A percentile compares a stretch with the other conserved stretches of the same genome.
These are phyloP conservation scores for Ceratotherium simum DNA, from an alignment of 2,113 vertebrate species.

Conservation along the genomic window DNA sequence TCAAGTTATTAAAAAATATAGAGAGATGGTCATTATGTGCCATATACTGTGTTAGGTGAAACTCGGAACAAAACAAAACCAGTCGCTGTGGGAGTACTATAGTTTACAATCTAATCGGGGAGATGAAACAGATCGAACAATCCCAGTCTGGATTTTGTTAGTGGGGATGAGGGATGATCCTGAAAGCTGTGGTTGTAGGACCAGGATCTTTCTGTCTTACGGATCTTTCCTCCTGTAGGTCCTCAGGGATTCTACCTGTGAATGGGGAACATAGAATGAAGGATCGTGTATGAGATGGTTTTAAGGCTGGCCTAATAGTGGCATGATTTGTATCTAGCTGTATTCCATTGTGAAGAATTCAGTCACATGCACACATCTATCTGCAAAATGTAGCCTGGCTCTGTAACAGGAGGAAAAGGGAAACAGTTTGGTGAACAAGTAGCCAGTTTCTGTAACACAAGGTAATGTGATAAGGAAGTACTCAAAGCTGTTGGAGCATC, in stretches of 20 bases:
- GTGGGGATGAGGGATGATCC: neutral
- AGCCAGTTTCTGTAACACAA: neutral
- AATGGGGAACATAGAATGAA: neutral
- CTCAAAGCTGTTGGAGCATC: neutral
- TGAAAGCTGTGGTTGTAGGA: neutral
- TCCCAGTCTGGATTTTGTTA: neutral
- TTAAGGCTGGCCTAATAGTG: neutral
- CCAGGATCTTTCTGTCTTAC: neutral
- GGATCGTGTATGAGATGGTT: neutral
- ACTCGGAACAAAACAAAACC: neutral
- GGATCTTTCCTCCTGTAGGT: neutral
- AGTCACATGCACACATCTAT: neutral
- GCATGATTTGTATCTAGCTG: neutral
- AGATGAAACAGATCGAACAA: neutral
- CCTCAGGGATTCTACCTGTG: neutral
- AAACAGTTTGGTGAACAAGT: neutral
- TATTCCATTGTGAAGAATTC: neutral
- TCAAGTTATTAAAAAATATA: neutral
- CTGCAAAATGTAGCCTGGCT: neutral
- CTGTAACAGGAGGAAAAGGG: neutral
- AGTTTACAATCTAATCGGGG: neutral
- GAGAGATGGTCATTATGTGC: neutral
- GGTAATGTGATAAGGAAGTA: neutral
- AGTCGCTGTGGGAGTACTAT: neutral
- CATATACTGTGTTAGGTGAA: neutral